These are phyloP conservation scores for Schizothorax lantsangensis DNA, from an alignment of 2,797 vertebrate species.

Conservation along the genomic window DNA sequence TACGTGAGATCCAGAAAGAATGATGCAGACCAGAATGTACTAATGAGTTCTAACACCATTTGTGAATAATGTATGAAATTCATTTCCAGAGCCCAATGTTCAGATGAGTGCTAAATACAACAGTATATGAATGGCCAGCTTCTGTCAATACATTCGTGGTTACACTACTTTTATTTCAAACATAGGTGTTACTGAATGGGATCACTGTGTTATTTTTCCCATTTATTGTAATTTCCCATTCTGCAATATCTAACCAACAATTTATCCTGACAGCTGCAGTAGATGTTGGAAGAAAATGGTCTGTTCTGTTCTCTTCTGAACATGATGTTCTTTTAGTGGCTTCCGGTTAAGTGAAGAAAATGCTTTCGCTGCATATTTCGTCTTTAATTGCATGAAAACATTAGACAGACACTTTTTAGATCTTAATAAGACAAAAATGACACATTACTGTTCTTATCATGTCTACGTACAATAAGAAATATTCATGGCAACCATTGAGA, in stretches of 20 bases:
- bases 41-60: background rate
- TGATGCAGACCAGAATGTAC: background rate
- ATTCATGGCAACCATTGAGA: background rate
- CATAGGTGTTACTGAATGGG: background rate
- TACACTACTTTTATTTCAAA: background rate
- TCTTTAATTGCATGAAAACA: background rate
- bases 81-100: background rate
- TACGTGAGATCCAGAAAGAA: background rate
- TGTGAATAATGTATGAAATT: constrained; percentile 1
- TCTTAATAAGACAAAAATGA: background rate
- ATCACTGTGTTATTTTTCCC: background rate
- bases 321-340: constrained; percentile 22
- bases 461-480: background rate
- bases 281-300: constrained; percentile 39
- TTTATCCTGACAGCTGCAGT: constrained; percentile 46
- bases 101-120: background rate
- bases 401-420: background rate
- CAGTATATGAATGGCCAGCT: background rate
- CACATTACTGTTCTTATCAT: background rate
- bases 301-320: constrained; percentile 29
- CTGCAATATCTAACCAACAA: constrained; percentile 7
- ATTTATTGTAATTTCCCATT: background rate
- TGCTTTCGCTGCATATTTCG: background rate
- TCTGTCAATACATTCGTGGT: background rate
- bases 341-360: constrained; percentile 14